Percentiles rank a stretch among this genome's conserved stretches.
Conservation (phyloP, 2,113 vertebrate genomes). For the Prochilodus magdalenae region DNA sequence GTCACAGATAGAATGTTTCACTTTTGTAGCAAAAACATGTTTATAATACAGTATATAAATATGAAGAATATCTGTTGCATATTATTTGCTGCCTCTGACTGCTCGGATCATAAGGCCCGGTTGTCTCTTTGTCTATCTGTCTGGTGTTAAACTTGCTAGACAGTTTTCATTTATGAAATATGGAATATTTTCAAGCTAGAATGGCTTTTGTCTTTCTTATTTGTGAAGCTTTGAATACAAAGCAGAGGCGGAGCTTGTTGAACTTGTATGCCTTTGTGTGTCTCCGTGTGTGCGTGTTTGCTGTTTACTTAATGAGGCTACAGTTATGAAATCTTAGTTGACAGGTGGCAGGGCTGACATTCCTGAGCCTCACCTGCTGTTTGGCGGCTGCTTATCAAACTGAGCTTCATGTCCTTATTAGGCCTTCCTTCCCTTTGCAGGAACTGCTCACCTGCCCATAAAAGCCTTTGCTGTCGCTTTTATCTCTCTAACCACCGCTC, state of each 20-base stretch:
- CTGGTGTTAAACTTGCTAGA: too few relatives aligned
- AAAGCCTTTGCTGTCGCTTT: background rate
- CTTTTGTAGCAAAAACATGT: too few relatives aligned
- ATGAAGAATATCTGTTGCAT: too few relatives aligned
- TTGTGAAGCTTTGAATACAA: too few relatives aligned
- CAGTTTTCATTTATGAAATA: too few relatives aligned
- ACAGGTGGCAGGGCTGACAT: slow-evolving; percentile 32
- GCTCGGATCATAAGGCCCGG: too few relatives aligned
- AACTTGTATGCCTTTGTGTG: background rate
- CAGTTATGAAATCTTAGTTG: slow-evolving; percentile 22
- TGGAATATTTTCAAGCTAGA: too few relatives aligned
- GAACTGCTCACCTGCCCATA: slow-evolving; percentile 17
- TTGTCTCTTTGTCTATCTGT: too few relatives aligned
- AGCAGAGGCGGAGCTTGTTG: background rate
- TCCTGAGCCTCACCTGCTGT: slow-evolving; percentile 28
- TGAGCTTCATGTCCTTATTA: slow-evolving; percentile 11
- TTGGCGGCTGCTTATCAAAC: slow-evolving; percentile 19
- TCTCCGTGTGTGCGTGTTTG: background rate
- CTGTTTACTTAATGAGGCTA: background rate
- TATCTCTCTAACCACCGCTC: background rate
- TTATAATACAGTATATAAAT: too few relatives aligned
- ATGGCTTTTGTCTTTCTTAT: too few relatives aligned
- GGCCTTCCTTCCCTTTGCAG: slow-evolving; percentile 15
- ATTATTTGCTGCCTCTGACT: too few relatives aligned
- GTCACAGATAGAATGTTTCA: too few relatives aligned